Evolutionary conservation across 35 echinoderm and acorn worm genomes (phyloP).

Genomic region (Ptychodera flava): DNA sequence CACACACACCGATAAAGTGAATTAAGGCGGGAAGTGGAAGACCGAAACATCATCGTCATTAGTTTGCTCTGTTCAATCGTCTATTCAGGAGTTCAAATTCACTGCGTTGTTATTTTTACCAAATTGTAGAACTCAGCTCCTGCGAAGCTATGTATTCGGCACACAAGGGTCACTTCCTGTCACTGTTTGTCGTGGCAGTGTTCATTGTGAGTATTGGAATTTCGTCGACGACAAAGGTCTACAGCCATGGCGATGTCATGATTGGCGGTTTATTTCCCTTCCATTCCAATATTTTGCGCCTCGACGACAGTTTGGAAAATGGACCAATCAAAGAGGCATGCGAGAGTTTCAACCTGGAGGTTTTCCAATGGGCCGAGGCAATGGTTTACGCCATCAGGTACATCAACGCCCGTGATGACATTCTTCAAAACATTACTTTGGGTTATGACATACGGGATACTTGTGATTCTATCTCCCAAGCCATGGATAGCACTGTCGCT

Average conservation of each 20-base stretch:
- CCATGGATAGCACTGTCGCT: neutral
- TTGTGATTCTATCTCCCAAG: neutral
- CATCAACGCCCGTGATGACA: constrained; percentile 26
- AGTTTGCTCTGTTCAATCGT: neutral
- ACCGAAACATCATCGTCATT: too few relatives aligned
- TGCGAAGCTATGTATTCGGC: too few relatives aligned
- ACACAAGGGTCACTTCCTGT: too few relatives aligned
- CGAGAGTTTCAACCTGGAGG: constrained; percentile 13
- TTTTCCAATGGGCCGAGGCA: constrained; percentile 40
- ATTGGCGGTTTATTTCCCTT: constrained; percentile 50
- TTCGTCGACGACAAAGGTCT: neutral
- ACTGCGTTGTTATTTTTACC: neutral
- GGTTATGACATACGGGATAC: constrained; percentile 32
- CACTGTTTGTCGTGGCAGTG: neutral
- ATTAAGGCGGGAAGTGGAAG: too few relatives aligned
- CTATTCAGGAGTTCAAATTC: neutral
- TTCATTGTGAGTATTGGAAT: neutral
- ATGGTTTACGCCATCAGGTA: constrained; percentile 21
- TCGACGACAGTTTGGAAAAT: constrained; percentile 45
- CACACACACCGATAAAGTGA: too few relatives aligned
- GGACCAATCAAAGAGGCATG: neutral
- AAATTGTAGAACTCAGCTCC: too few relatives aligned
- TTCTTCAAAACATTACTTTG: constrained; percentile 19
- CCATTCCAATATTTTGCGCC: constrained; percentile 40
- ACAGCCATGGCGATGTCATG: constrained; percentile 31